Evolutionary conservation across 1,140 invertebrate genomes (phyloP).

Genomic region (Cotesia glomerata): DNA sequence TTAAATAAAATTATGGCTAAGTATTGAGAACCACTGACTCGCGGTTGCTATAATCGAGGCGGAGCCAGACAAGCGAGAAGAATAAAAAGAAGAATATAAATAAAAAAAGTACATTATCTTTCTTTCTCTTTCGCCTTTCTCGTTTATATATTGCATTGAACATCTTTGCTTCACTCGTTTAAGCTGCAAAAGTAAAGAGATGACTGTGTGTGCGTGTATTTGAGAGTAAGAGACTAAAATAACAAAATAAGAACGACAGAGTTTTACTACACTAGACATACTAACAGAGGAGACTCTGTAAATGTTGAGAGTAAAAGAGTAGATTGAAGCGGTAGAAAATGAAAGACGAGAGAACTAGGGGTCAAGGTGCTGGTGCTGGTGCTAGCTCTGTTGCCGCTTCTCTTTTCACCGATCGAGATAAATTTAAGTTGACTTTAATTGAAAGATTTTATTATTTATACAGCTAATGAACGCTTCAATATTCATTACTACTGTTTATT

Average conservation of each 20-base stretch:
- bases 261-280: conserved; percentile 8
- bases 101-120: conserved; percentile 35
- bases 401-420: conserved; percentile 15
- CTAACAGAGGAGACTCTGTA: conserved; percentile 8
- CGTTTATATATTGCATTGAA: conserved; percentile 23
- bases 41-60: conserved; percentile 28
- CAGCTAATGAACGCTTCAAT: too few species aligned
- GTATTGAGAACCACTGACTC: conserved; percentile 26
- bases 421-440: too few species aligned
- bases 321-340: conserved; percentile 12
- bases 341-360: conserved; percentile 32
- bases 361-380: conserved; percentile 35
- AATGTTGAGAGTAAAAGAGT: conserved; percentile 26
- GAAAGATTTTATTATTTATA: conserved; percentile 4
- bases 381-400: conserved; percentile 38
- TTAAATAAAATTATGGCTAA: neutral
- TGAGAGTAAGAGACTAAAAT: neutral
- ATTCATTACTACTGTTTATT: too few species aligned
- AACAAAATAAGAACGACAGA: conserved; percentile 16
- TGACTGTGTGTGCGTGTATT: neutral
- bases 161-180: neutral
- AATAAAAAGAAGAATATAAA: conserved; percentile 10
- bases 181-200: too few species aligned
- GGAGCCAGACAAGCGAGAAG: conserved; percentile 20
- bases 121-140: conserved; percentile 30